Evolutionary conservation across 2,888 invertebrate species (phyloP).

Genomic region (Dascillus cervinus): DNA sequence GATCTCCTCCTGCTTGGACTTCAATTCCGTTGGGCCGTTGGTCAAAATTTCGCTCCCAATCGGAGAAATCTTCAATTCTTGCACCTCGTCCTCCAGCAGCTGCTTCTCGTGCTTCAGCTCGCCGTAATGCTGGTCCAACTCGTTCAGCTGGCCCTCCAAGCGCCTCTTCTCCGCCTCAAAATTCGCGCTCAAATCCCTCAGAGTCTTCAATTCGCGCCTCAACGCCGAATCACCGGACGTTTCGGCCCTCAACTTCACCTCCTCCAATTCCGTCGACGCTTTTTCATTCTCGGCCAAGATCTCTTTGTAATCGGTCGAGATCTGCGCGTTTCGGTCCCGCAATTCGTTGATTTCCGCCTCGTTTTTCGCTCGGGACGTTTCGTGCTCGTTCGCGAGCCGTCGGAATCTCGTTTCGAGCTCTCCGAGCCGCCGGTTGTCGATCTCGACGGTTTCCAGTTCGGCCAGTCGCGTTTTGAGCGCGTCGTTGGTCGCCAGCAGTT

Average conservation of each 20-base stretch:
- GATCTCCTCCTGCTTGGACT: slow-evolving; percentile 16
- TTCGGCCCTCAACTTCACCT: slow-evolving; percentile 19
- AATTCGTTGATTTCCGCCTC: slow-evolving; percentile 32
- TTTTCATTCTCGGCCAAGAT: slow-evolving; percentile 32
- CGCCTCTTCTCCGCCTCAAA: slow-evolving; percentile 23
- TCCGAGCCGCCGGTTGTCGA: too few relatives aligned
- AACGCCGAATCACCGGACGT: slow-evolving; percentile 8
- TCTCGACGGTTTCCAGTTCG: too few relatives aligned
- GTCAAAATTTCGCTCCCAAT: slow-evolving; percentile 23
- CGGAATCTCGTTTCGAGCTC: too few relatives aligned
- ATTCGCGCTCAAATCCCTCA: slow-evolving; percentile 23
- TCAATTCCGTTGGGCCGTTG: slow-evolving; percentile 16
- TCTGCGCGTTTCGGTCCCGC: slow-evolving; percentile 26
- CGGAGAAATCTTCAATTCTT: slow-evolving; percentile 37
- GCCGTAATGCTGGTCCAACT: slow-evolving; percentile 32
- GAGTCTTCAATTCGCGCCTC: slow-evolving; percentile 25
- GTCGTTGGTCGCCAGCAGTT: too few relatives aligned
- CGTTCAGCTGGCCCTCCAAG: slow-evolving; percentile 27
- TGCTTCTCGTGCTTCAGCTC: slow-evolving; percentile 36
- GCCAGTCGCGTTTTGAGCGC: too few relatives aligned
- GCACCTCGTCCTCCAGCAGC: slow-evolving; percentile 36
- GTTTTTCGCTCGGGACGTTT: slow-evolving; percentile 18
- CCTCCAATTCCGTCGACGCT: slow-evolving; percentile 27
- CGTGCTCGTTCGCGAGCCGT: too few relatives aligned
- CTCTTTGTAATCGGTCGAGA: slow-evolving; percentile 31